These are phyloP conservation scores for Hypocryptadius cinnamomeus DNA, from an alignment of 2,113 vertebrate genomes.

Conservation along the genomic window DNA sequence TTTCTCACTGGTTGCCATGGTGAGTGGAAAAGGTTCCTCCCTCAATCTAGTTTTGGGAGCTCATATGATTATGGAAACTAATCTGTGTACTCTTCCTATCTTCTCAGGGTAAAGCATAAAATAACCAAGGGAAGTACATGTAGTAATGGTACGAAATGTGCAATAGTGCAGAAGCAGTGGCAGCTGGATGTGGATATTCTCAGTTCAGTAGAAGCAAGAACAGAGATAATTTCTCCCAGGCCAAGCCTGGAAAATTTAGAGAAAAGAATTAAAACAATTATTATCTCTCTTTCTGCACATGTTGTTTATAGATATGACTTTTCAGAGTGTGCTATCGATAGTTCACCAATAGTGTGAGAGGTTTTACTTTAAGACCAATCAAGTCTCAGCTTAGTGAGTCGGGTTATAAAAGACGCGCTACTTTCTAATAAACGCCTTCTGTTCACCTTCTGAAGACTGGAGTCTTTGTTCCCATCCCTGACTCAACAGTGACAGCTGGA, in stretches of 20 bases:
- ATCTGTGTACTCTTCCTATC: not conserved
- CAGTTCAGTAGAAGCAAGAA: no score
- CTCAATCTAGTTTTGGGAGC: not conserved
- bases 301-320: no score
- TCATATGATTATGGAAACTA: not conserved
- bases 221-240: no score
- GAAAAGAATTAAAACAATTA: no score
- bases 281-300: no score
- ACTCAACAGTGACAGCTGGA: not conserved
- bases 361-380: no score
- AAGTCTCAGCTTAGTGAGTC: not conserved
- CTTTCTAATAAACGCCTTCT: not conserved
- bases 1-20: not conserved
- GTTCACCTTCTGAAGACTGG: not conserved
- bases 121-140: not conserved
- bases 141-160: not conserved
- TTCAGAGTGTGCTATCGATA: no score
- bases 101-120: not conserved
- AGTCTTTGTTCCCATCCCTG: not conserved
- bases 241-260: no score
- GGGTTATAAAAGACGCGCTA: not conserved
- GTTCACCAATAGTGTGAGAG: no score
- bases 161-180: not conserved
- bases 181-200: not conserved
- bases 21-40: not conserved